Evolutionary conservation across 2,113 vertebrate species (phyloP).

Genomic region (Piaya cayana): DNA sequence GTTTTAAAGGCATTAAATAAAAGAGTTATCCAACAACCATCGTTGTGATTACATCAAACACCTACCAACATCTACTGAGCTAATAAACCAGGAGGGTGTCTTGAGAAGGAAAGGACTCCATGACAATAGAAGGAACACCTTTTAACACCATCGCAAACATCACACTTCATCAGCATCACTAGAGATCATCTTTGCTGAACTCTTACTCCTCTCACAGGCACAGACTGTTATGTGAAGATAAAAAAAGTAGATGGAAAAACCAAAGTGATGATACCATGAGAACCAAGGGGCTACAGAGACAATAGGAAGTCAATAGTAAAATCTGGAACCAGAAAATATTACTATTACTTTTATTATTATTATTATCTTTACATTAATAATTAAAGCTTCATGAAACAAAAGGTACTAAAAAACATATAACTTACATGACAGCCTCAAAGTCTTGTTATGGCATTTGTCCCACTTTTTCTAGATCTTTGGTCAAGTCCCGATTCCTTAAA

Average conservation of each 20-base stretch:
- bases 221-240: not conserved
- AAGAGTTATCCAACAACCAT: not conserved
- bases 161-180: not conserved
- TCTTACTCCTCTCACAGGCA: not conserved
- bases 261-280: not conserved
- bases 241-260: not conserved
- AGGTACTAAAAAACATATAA: not conserved
- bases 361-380: not conserved
- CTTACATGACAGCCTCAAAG: not conserved
- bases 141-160: not conserved
- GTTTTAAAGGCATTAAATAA: not conserved
- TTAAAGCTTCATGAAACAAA: not conserved
- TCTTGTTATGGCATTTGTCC: not conserved
- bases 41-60: not conserved
- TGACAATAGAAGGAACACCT: not conserved
- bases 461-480: not conserved
- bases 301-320: not conserved
- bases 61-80: not conserved
- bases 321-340: not conserved
- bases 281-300: not conserved
- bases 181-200: not conserved
- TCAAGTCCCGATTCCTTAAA: not conserved
- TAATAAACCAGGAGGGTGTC: not conserved
- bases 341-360: not conserved
- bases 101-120: not conserved